Evolutionary conservation across 2,113 vertebrate species (phyloP).

Genomic region (Callipepla squamata): DNA sequence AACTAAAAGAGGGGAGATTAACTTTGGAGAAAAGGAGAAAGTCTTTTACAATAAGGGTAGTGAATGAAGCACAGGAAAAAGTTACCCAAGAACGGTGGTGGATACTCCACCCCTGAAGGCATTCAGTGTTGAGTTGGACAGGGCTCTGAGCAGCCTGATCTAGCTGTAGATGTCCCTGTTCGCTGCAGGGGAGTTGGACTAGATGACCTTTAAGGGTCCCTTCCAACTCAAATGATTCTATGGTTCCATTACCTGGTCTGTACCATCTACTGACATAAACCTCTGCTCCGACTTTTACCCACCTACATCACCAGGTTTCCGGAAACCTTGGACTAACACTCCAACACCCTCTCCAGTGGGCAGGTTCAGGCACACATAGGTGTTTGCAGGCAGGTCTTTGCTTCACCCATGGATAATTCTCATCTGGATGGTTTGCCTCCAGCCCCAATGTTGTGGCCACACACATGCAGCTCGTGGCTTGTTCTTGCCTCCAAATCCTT

Average conservation of each 20-base stretch:
- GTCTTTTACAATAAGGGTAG: no score
- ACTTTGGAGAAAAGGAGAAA: no score
- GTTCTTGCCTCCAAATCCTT: conserved; percentile 11
- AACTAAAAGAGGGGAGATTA: no score
- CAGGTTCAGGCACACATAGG: conserved; percentile 32
- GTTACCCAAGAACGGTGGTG: no score
- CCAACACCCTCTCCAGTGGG: not conserved
- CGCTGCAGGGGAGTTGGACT: no score
- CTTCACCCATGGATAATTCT: conserved; percentile 13
- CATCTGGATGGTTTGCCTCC: conserved; percentile 5
- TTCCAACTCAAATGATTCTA: no score
- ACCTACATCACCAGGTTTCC: conserved; percentile 15
- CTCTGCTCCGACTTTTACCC: not conserved
- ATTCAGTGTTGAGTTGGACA: no score
- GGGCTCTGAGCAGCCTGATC: no score
- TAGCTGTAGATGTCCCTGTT: no score
- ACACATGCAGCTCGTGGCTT: conserved; percentile 15
- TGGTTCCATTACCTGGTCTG: not conserved
- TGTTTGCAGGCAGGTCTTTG: conserved; percentile 33
- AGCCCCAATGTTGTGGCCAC: not conserved
- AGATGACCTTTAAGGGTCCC: no score
- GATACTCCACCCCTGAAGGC: no score
- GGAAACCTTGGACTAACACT: not conserved
- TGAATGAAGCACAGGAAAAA: no score
- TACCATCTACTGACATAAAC: not conserved